phyloP scores from a whole-genome alignment of 1,140 invertebrate species.

The Callitettix versicolor region DNA sequence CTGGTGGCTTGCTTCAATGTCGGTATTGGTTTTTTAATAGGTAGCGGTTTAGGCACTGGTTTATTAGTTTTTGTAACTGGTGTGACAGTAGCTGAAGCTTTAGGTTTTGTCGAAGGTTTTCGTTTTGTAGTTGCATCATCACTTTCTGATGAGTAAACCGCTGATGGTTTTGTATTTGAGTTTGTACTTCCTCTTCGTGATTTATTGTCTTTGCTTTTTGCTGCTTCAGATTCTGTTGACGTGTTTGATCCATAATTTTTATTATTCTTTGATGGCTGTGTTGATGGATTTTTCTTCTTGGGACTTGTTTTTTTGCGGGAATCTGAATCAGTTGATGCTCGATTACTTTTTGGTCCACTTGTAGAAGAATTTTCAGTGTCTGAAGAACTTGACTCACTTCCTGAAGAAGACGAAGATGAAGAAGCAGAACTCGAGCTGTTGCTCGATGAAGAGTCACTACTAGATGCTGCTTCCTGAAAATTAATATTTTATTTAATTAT shows the following conservation, averaged over 20 bases:
- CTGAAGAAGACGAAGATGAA: conserved; percentile 28
- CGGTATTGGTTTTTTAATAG: conserved; percentile 12
- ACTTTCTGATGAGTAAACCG: conserved; percentile 28
- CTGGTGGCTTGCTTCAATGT: conserved; percentile 11
- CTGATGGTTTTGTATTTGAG: conserved; percentile 19
- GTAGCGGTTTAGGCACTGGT: conserved; percentile 17
- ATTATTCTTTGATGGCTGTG: neutral
- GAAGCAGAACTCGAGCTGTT: conserved; percentile 27
- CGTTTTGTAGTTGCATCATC: conserved; percentile 31
- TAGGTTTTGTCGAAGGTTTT: conserved; percentile 41
- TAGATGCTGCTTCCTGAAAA: conserved; percentile 20
- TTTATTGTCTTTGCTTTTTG: conserved; percentile 35
- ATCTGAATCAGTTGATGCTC: conserved; percentile 25
- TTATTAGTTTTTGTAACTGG: conserved; percentile 23
- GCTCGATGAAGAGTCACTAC: conserved; percentile 27
- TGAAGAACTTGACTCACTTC: conserved; percentile 28
- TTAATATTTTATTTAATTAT: neutral
- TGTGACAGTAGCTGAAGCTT: conserved; percentile 40
- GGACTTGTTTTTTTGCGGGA: conserved; percentile 21
- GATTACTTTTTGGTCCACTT: conserved; percentile 23
- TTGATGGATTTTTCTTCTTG: conserved; percentile 19
- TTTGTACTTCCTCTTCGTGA: conserved; percentile 31
- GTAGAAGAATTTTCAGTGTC: conserved; percentile 31
- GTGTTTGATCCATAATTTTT: conserved; percentile 11
- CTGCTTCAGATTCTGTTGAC: conserved; percentile 9